Evolutionary conservation across 2,113 vertebrate genomes (phyloP), one percentile per base, ranked within the genome.

Genomic region (Prietella phreatophila): DNA sequence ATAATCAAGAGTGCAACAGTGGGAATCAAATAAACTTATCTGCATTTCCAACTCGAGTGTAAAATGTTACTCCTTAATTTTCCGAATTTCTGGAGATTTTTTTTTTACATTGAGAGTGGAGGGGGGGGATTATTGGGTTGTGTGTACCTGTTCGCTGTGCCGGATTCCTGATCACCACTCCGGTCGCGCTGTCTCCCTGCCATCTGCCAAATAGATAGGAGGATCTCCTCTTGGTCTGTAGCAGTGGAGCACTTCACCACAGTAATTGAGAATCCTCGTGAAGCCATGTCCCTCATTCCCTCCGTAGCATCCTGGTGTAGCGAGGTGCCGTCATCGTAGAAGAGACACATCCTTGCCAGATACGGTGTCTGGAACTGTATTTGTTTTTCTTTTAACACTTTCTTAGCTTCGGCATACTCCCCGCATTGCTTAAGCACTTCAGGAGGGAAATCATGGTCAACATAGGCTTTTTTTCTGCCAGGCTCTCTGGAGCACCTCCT

Each of bases 211-310:
- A 25, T 65, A 65, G 61, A 27, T 65, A 65, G 25, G 27, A n/a
- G 25, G 25, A 65, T 27, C 30, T 67, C 10, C 65, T 67, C 65
- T n/a, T 50, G 25, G 36, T 53, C 25, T 15, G 0, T 67, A 65
- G 25, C 8, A 60, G 5, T 42, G 3, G 33, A 20, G 6, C 71
- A n/a, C 71, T 78, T 85, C 25, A 78, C 71, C 69, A 78, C 56
- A 0, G 71, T 3, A 58, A 79, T 58, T 11, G 85, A 20, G 7
- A 86, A 81, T 69, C 85, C 76, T 30, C 9, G 19, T 73, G n/a
- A 76, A 73, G 6, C 69, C 60, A 67, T 80, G 39, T 86, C 85
- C n/a, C n/a, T 60, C 86, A n/a, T 82, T 73, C 1, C 36, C 36
- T 36, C 36, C 36, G 36, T 36, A 36, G 36, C 36, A 36, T 36